These are phyloP conservation scores for Heloderma charlesbogerti DNA, from an alignment of 2,113 vertebrate genomes.

Conservation along the genomic window DNA sequence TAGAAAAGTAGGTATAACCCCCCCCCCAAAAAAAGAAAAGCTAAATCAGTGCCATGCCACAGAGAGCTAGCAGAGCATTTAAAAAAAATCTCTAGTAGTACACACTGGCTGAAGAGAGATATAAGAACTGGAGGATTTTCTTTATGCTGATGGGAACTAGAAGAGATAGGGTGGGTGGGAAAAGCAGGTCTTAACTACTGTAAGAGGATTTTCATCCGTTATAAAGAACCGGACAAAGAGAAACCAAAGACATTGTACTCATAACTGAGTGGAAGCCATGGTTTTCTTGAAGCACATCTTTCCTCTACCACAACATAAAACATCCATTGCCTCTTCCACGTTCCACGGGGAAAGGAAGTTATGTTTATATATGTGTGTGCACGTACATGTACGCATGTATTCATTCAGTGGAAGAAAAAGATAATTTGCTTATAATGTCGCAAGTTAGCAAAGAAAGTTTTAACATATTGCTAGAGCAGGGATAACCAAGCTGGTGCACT, in stretches of 20 bases:
- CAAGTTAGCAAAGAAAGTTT: neutral
- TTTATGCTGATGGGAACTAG: neutral
- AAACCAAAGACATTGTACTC: constrained; percentile 6
- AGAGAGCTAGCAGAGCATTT: neutral
- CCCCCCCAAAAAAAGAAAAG: neutral
- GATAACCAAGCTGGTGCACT: too few relatives aligned
- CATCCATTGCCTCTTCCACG: neutral
- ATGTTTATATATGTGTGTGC: too few relatives aligned
- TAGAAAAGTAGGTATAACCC: neutral
- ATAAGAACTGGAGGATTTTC: constrained; percentile 18
- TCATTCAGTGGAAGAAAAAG: neutral
- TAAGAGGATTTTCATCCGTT: constrained; percentile 25
- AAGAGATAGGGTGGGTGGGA: neutral
- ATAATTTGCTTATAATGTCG: neutral
- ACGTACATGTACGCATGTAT: neutral
- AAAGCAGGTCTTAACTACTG: constrained; percentile 9
- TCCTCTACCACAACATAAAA: neutral
- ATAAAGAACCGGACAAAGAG: constrained; percentile 16
- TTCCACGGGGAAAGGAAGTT: neutral
- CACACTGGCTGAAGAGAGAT: constrained; percentile 19
- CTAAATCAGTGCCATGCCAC: neutral
- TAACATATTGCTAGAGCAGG: too few relatives aligned
- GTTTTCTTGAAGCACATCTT: neutral
- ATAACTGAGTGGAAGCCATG: neutral
- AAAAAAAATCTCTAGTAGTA: neutral